Conservation (phyloP, 2,888 invertebrate genomes). For the Piscicola geometra region DNA sequence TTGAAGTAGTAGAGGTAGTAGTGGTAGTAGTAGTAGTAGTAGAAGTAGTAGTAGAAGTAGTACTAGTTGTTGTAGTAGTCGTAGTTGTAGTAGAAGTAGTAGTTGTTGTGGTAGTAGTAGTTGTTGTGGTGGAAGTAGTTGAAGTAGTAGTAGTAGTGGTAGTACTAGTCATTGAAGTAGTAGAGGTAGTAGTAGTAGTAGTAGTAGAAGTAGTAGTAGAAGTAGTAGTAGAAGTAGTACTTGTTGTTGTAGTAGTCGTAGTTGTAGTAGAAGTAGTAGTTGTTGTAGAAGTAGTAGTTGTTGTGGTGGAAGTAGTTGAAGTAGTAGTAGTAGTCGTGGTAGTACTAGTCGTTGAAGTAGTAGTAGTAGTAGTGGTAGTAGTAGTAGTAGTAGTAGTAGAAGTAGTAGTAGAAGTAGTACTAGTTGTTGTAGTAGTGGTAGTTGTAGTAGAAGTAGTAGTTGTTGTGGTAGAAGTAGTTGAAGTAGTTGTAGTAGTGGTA, state of each 20-base stretch:
- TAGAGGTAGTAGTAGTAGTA: slow-evolving; percentile 19
- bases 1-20: slow-evolving; percentile 4
- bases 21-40: slow-evolving; percentile 11
- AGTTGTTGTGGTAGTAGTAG: slow-evolving; percentile 19
- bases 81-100: slow-evolving; percentile 16
- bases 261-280: slow-evolving; percentile 11
- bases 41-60: slow-evolving; percentile 3
- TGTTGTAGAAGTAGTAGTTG: not conserved
- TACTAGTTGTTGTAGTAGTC: slow-evolving; percentile 17
- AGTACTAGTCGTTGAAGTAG: slow-evolving; percentile 17
- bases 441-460: slow-evolving; percentile 14
- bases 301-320: slow-evolving; percentile 10
- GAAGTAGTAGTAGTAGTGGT: slow-evolving; percentile 19
- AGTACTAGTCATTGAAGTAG: slow-evolving; percentile 3
- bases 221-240: slow-evolving; percentile 23
- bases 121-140: slow-evolving; percentile 8
- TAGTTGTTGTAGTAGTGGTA: slow-evolving; percentile 17
- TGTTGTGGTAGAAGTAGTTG: slow-evolving; percentile 17
- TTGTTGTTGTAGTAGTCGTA: not conserved
- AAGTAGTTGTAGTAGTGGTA: slow-evolving; percentile 22
- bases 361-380: slow-evolving; percentile 9
- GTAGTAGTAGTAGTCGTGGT: slow-evolving; percentile 10
- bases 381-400: slow-evolving; percentile 13
- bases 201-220: slow-evolving; percentile 26
- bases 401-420: slow-evolving; percentile 1